Evolutionary conservation across 2,888 invertebrate species (phyloP).

Genomic region (Cerceris rybyensis): DNA sequence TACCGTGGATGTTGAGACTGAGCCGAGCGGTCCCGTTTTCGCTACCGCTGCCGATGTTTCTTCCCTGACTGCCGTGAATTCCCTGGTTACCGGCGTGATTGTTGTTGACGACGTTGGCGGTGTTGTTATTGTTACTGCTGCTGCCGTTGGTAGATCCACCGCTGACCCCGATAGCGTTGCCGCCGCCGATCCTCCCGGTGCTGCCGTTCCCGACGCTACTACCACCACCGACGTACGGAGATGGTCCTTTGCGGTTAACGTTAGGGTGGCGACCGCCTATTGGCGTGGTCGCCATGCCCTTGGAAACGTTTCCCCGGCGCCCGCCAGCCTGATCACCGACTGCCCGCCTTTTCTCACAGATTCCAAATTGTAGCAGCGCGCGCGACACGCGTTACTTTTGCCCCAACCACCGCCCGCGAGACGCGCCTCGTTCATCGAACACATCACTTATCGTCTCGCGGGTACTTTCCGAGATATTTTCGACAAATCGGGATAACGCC

Average conservation of each 20-base stretch:
- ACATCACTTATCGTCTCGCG: conserved; percentile 76
- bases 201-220: conserved; percentile 44
- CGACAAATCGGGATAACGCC: conserved; percentile 32
- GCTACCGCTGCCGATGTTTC: conserved; percentile 4
- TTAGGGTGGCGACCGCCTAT: conserved; percentile 81
- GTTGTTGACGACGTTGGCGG: conserved; percentile 25
- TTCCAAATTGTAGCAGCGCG: conserved; percentile 70
- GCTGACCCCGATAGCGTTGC: conserved; percentile 17
- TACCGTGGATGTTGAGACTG: not conserved
- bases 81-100: conserved; percentile 55
- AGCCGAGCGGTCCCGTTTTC: conserved; percentile 4
- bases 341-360: conserved; percentile 75
- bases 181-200: conserved; percentile 50
- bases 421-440: conserved; percentile 80
- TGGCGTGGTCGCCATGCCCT: conserved; percentile 82
- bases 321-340: conserved; percentile 81
- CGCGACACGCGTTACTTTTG: conserved; percentile 69
- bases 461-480: conserved; percentile 54
- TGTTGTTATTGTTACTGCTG: conserved; percentile 14
- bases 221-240: conserved; percentile 75
- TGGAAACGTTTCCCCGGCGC: conserved; percentile 80
- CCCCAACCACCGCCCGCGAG: conserved; percentile 80
- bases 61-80: conserved; percentile 40
- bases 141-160: conserved; percentile 15
- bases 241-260: conserved; percentile 80